Conservation (phyloP, 2,113 vertebrate species). For the Hippopotamus amphibius region DNA sequence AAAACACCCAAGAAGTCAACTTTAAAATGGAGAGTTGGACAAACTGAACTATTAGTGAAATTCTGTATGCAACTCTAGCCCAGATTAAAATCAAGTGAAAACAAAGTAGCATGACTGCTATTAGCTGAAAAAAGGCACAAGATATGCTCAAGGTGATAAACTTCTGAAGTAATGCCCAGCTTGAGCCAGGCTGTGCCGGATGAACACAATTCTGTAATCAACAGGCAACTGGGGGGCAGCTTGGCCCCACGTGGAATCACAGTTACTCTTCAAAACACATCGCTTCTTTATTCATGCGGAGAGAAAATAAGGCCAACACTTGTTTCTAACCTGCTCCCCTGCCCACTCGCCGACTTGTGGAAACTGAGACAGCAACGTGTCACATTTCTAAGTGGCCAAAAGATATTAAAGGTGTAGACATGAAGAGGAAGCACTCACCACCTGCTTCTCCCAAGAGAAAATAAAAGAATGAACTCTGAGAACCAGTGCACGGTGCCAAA, state of each 20-base stretch:
- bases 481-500: neutral
- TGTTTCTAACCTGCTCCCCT: constrained; percentile 67
- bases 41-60: constrained; percentile 69
- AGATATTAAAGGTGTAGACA: neutral
- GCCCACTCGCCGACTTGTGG: neutral
- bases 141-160: constrained; percentile 18
- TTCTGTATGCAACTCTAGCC: constrained; percentile 65
- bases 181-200: constrained; percentile 74
- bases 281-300: constrained; percentile 59
- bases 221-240: constrained; percentile 66
- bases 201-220: neutral
- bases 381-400: constrained; percentile 19
- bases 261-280: constrained; percentile 73
- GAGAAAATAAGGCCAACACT: constrained; percentile 69
- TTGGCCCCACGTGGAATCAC: constrained; percentile 52
- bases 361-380: constrained; percentile 38
- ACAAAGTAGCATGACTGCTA: constrained; percentile 53
- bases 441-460: neutral
- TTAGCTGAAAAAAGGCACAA: neutral
- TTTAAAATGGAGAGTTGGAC: constrained; percentile 67
- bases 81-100: constrained; percentile 65
- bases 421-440: neutral
- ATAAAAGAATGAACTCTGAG: neutral
- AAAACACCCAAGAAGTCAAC: constrained; percentile 15
- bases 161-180: constrained; percentile 77